Evolutionary conservation across 1,140 invertebrate species (phyloP).

Genomic region (Lucilia cuprina): DNA sequence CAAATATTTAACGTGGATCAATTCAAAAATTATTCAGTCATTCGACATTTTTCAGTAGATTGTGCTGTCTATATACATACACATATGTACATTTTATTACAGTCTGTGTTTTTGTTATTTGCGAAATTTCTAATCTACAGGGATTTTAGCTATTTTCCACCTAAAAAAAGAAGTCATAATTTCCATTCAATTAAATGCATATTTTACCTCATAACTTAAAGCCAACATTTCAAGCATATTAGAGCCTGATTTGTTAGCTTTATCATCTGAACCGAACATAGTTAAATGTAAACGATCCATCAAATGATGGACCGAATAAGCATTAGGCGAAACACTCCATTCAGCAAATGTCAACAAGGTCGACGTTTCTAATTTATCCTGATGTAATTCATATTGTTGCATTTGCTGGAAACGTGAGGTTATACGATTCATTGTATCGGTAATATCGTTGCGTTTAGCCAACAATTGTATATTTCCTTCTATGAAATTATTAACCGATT

Average conservation of each 20-base stretch:
- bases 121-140: too few relatives aligned
- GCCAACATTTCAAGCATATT: constrained; percentile 51
- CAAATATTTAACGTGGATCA: too few relatives aligned
- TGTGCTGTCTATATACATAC: too few relatives aligned
- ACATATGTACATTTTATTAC: too few relatives aligned
- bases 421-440: constrained; percentile 68
- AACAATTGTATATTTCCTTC: constrained; percentile 64
- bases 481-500: constrained; percentile 52
- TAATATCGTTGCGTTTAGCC: constrained; percentile 67
- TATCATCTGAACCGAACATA: constrained; percentile 48
- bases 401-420: constrained; percentile 67
- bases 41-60: too few relatives aligned
- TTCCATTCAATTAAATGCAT: not conserved
- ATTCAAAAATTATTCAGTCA: too few relatives aligned
- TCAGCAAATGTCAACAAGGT: constrained; percentile 75
- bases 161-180: too few relatives aligned
- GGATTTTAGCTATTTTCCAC: not conserved
- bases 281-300: constrained; percentile 72
- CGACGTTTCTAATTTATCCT: constrained; percentile 67
- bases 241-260: constrained; percentile 41
- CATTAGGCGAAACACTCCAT: constrained; percentile 70
- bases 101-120: too few relatives aligned
- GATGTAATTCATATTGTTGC: constrained; percentile 65
- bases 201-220: constrained; percentile 53
- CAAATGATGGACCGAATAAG: constrained; percentile 69